These are phyloP conservation scores for Sinodicranocentrus sp. DNA, from an alignment of 2,888 invertebrate species.

Conservation along the genomic window DNA sequence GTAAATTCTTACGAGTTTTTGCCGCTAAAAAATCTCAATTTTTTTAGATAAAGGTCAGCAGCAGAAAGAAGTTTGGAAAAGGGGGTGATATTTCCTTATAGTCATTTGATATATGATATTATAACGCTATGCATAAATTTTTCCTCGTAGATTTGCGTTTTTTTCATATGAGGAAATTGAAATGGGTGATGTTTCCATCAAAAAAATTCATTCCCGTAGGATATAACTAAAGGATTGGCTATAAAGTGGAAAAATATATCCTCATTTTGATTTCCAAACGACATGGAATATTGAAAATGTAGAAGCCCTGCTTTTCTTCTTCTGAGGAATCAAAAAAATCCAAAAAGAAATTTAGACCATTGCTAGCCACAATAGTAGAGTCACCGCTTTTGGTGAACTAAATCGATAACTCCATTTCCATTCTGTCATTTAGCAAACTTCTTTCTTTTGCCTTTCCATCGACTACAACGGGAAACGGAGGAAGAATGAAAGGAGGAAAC, in stretches of 20 bases:
- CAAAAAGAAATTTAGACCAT: background rate
- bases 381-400: slow-evolving; percentile 9
- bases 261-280: background rate
- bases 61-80: no score
- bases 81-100: no score
- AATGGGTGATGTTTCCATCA: no score
- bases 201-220: background rate
- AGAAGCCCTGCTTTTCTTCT: background rate
- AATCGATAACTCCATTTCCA: slow-evolving; percentile 58
- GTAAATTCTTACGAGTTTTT: no score
- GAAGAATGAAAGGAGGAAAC: slow-evolving; percentile 2
- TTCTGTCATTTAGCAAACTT: slow-evolving; percentile 23
- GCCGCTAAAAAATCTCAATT: no score
- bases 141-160: no score
- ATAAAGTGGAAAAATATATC: background rate
- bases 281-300: background rate
- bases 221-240: background rate
- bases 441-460: slow-evolving; percentile 1
- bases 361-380: background rate
- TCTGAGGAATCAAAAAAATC: background rate
- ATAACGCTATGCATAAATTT: no score
- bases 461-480: background rate
- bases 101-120: no score
- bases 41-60: no score
- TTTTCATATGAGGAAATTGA: no score